Conservation (phyloP, 1,140 invertebrate species). For the Portunus trituberculatus region DNA sequence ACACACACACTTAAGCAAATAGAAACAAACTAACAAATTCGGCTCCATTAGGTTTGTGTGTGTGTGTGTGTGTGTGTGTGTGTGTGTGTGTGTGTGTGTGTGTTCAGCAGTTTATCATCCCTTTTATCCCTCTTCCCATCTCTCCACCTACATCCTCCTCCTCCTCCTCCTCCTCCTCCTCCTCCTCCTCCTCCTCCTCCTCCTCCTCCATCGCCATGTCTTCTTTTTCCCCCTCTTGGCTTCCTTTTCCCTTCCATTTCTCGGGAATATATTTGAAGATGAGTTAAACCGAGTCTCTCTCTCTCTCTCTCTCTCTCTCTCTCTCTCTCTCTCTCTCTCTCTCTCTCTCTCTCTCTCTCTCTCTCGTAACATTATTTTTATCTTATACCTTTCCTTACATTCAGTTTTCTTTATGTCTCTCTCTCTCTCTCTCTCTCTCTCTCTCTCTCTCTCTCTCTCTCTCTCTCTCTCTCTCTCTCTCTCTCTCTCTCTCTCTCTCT, state of each 20-base stretch:
- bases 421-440: constrained; percentile 12
- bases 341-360: too few species aligned
- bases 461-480: constrained; percentile 23
- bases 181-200: neutral
- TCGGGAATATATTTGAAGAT: too few species aligned
- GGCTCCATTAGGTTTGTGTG: neutral
- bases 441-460: constrained; percentile 22
- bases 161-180: too few species aligned
- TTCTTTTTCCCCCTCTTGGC: neutral
- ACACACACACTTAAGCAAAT: neutral
- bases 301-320: neutral
- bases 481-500: constrained; percentile 22
- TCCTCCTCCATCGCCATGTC: neutral
- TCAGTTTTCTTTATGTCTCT: neutral
- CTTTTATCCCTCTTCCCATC: too few species aligned
- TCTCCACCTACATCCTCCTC: too few species aligned
- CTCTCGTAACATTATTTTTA: neutral
- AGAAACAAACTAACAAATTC: neutral
- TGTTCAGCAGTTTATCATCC: too few species aligned
- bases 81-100: too few species aligned
- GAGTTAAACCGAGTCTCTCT: neutral
- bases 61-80: too few species aligned
- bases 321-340: too few species aligned
- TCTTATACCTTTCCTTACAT: neutral
- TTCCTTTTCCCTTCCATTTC: too few species aligned